Evolutionary conservation across 2,113 vertebrate genomes (phyloP), one percentile per base, ranked within the genome.

Genomic region (Hydrochoerus hydrochaeris): DNA sequence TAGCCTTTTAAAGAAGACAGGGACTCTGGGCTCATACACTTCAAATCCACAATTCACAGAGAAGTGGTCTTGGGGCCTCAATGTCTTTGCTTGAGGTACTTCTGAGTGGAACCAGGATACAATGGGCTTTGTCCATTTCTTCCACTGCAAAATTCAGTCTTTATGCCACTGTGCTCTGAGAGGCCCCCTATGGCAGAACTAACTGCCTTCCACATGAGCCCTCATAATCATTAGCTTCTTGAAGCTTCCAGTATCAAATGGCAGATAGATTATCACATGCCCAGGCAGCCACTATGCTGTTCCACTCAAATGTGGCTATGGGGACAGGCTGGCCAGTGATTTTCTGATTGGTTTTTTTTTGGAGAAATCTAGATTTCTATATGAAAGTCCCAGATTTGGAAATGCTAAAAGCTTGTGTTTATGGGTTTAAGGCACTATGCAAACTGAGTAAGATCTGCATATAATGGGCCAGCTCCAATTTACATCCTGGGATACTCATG

Each of bases 1-100:
- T 26, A 88, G 92, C 58, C 92, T 77, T 94, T 88, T 93, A 94
- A 94, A 93, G 85, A 67, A 19, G 57, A 91, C 32, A 73, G 46
- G n/a, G 19, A 95, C 62, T 86, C 35, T 44, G 80, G 69, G 67
- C 58, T 95, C 44, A 7, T 54, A 69, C 6, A 46, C 9, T 89
- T 94, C 30, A 71, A 38, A 77, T 82, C 58, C 77, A 57, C 90
- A 97, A 92, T 93, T 98, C 88, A 90, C 44, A 60, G 67, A 86
- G 49, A 91, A 90, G 49, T 8, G 30, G 65, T 38, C 20, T 58
- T 32, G 8, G 54, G 44, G 67, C 60, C 91, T 85, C 52, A 67
- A 78, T 73, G 81, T 54, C 71, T 96, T 85, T 94, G 54, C 44
- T 92, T 32, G 49, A 60, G 88, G 77, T 58, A 65, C 57, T 87